Percentiles rank a stretch among this genome's conserved stretches.
These are phyloP conservation scores for Cyphomyrus discorhynchus DNA, from an alignment of 2,113 vertebrate genomes.

Conservation along the genomic window DNA sequence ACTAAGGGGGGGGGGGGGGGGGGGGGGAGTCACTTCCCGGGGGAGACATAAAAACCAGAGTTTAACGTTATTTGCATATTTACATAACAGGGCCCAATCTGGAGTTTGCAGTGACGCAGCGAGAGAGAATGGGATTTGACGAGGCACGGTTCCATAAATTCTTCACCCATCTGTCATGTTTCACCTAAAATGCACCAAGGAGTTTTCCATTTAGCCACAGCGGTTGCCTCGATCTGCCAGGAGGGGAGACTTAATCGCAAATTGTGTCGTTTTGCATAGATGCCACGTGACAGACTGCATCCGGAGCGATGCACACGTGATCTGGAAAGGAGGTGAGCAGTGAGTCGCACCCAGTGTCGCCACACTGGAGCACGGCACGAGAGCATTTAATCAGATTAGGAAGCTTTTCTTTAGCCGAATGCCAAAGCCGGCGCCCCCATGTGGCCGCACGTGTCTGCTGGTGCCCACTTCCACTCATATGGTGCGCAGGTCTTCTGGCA, in stretches of 20 bases:
- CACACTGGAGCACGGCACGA: not conserved
- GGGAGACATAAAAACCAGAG: not conserved
- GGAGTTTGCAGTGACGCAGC: not conserved
- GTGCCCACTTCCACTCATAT: not conserved
- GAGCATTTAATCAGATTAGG: not conserved
- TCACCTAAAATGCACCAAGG: not conserved
- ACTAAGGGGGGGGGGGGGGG: not conserved
- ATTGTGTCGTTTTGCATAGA: not conserved
- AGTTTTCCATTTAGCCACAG: not conserved
- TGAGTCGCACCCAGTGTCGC: not conserved
- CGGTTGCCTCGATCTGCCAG: not conserved
- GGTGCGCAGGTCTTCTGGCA: not conserved
- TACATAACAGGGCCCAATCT: not conserved
- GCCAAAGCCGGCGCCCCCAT: not conserved
- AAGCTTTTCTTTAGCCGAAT: not conserved
- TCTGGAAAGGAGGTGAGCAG: not conserved
- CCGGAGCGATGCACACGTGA: not conserved
- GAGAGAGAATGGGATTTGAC: not conserved
- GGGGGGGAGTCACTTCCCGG: not conserved
- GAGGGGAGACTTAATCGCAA: not conserved
- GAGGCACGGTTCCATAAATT: not conserved
- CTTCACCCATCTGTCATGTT: not conserved
- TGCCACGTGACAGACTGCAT: not conserved
- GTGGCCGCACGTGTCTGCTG: not conserved
- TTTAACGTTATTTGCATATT: constrained; percentile 1